These are phyloP conservation scores for Alcedo quadribrachys DNA, from an alignment of 2,797 vertebrate species.

Conservation along the genomic window DNA sequence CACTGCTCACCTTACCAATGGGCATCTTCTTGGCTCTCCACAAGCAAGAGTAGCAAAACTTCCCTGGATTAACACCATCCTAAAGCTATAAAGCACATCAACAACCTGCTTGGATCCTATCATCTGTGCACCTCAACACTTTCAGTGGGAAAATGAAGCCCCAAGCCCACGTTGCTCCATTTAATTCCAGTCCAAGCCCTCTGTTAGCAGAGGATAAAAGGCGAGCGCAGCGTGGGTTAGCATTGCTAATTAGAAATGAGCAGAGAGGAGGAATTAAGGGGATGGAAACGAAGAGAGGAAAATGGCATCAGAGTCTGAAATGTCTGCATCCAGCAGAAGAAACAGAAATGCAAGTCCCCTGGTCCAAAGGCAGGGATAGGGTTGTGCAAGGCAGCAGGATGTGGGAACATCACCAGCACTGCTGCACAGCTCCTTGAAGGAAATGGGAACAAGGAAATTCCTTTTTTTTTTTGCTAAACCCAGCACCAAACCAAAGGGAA, in stretches of 20 bases:
- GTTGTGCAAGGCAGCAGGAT: background rate
- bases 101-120: background rate
- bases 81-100: background rate
- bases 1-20: background rate
- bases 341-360: background rate
- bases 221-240: background rate
- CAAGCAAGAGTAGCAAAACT: background rate
- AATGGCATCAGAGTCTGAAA: background rate
- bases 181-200: background rate
- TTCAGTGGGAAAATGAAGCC: accelerated
- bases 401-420: accelerated
- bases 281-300: background rate
- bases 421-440: background rate
- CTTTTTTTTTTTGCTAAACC: background rate
- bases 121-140: accelerated
- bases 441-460: background rate
- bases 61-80: background rate
- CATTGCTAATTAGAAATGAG: background rate
- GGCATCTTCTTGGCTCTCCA: constrained; percentile 46
- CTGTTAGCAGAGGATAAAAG: background rate
- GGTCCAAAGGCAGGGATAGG: background rate
- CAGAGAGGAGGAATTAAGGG: background rate
- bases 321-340: background rate
- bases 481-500: background rate
- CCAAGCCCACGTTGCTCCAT: background rate